Conservation (phyloP, 92 coral and sea anemone genomes). For the Epizoanthus ramosus region DNA sequence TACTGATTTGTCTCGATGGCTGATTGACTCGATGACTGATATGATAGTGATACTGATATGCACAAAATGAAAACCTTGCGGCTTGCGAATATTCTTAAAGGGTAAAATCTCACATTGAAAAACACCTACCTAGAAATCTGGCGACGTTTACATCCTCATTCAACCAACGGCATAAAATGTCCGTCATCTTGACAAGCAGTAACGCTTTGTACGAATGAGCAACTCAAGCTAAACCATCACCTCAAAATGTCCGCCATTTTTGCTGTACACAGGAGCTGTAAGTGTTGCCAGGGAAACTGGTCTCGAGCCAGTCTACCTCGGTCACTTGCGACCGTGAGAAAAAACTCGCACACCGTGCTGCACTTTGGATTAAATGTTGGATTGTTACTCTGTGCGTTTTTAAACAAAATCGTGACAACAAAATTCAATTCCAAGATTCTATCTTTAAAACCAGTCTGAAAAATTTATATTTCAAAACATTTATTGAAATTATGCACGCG, state of each 20-base stretch:
- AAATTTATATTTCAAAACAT: no score
- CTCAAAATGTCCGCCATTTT: slow-evolving; percentile 70
- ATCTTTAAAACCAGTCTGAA: no score
- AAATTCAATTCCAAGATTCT: no score
- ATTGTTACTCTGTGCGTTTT: no score
- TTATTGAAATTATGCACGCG: neutral
- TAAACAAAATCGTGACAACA: no score
- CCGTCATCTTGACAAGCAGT: slow-evolving; percentile 75
- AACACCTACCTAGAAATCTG: slow-evolving; percentile 79
- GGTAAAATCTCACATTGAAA: neutral
- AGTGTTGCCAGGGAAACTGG: slow-evolving; percentile 66
- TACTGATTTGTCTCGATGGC: no score
- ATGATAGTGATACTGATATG: no score
- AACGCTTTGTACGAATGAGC: slow-evolving; percentile 9
- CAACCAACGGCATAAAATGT: slow-evolving; percentile 95
- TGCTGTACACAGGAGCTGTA: slow-evolving; percentile 40
- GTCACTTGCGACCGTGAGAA: neutral
- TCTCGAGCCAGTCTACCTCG: slow-evolving; percentile 17
- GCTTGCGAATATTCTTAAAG: neutral
- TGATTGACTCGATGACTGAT: no score
- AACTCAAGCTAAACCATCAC: neutral
- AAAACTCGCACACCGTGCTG: no score
- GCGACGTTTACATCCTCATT: slow-evolving; percentile 92
- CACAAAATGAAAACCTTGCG: neutral
- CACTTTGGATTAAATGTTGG: no score